Percentiles rank a stretch among this genome's conserved stretches.
Evolutionary conservation across 2,113 vertebrate genomes (phyloP).

Genomic region (Mormyrus lacerda): DNA sequence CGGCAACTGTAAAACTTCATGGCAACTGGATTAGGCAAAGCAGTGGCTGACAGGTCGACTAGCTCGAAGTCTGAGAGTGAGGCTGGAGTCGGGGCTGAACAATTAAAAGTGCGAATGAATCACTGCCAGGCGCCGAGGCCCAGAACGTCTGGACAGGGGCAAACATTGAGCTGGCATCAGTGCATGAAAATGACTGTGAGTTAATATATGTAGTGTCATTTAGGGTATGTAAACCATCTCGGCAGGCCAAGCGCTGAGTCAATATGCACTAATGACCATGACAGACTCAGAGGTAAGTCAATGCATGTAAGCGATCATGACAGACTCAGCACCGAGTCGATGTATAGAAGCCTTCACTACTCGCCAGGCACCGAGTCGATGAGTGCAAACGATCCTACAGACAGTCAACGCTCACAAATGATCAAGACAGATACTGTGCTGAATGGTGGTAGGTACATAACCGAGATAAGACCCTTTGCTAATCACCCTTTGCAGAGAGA

Average conservation of each 20-base stretch:
- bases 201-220: neutral
- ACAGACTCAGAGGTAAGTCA: neutral
- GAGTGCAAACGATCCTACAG: neutral
- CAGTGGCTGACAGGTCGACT: neutral
- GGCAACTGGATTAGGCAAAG: conserved; percentile 16
- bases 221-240: neutral
- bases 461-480: neutral
- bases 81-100: neutral
- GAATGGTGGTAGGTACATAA: neutral
- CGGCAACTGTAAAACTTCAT: neutral
- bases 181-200: conserved; percentile 2
- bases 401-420: neutral
- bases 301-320: neutral
- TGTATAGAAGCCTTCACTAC: neutral
- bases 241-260: neutral
- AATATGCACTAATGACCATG: neutral
- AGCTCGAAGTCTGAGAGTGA: neutral
- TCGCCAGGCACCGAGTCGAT: neutral
- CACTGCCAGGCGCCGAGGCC: neutral
- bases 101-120: conserved; percentile 5
- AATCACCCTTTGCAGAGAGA: neutral
- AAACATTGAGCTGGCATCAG: neutral
- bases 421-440: neutral
- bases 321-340: neutral
- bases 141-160: neutral